Evolutionary conservation across 2,888 invertebrate species (phyloP), one percentile per base, ranked within the genome.

Genomic region (Eupithecia dodoneata): DNA sequence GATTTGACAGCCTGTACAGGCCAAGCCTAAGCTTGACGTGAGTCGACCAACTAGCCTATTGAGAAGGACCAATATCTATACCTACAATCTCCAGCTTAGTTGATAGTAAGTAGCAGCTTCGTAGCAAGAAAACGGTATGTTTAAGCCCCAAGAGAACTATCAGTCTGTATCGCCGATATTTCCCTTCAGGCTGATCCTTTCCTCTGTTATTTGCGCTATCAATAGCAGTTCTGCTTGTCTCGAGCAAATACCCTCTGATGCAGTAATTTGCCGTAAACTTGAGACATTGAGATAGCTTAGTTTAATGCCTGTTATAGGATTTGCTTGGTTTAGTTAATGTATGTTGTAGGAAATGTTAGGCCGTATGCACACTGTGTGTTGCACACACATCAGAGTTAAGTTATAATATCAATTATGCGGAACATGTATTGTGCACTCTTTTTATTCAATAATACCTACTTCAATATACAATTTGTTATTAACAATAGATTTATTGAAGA

Each of bases 201-300:
- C 74, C 75, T 66, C 83, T 82, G 74, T 83, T 83, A 83, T 84
- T 84, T 85, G 80, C 81, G 81, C 79, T 77, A 82, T 84, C 78
- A 82, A 80, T 80, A 77, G 59, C 71, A 69, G 73, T 83, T 81
- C 78, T 80, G 74, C 78, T 80, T 81, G 82, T 83, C 81, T 78
- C 75, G 63, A 76, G 79, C 77, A 83, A 84, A 83, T 78, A 80
- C 69, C 79, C 76, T 75, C 71, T 76, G 78, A 76, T 79, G 74
- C 76, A 81, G 80, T 82, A 83, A 85, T 85, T 85, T 86, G 74
- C 77, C 81, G 74, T 73, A 78, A 74, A 80, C 78, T 81, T 81
- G 52, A 81, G 80, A 83, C 78, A 79, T 81, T 80, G 75, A 79
- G 76, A 76, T 78, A 45, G 65, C 75, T 45, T 66, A 42, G 49